Percentiles rank a stretch among this genome's conserved stretches.
Evolutionary conservation across 2,113 vertebrate species (phyloP).

Genomic region (Oryzias woworae): DNA sequence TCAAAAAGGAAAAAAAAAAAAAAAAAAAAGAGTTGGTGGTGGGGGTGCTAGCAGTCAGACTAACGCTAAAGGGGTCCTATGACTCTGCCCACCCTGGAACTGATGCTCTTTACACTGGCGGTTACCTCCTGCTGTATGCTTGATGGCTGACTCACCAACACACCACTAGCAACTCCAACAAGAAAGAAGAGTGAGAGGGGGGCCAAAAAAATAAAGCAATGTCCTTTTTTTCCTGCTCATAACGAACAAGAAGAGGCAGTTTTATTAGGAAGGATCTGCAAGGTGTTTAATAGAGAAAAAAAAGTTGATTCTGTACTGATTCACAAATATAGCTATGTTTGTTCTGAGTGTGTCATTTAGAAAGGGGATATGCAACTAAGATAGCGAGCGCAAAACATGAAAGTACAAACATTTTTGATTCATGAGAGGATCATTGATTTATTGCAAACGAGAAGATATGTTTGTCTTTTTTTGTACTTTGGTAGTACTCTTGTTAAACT

Average conservation of each 20-base stretch:
- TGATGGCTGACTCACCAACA: slow-evolving; percentile 53
- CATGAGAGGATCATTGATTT: too few species aligned
- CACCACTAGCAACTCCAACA: slow-evolving; percentile 31
- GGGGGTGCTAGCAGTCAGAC: slow-evolving; percentile 11
- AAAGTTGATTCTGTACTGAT: slow-evolving; percentile 9
- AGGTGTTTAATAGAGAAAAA: slow-evolving; percentile 34
- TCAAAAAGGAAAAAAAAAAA: slow-evolving; percentile 59
- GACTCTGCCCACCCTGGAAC: slow-evolving; percentile 55
- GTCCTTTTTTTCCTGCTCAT: slow-evolving; percentile 38
- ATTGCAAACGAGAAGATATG: too few species aligned
- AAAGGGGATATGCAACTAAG: not conserved
- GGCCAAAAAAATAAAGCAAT: slow-evolving; percentile 40
- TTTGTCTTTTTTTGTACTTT: not conserved
- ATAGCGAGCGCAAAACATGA: not conserved
- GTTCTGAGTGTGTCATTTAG: too few species aligned
- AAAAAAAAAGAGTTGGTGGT: slow-evolving; percentile 59
- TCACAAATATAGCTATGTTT: not conserved
- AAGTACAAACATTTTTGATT: not conserved
- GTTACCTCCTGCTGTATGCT: slow-evolving; percentile 28
- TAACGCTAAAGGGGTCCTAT: slow-evolving; percentile 42
- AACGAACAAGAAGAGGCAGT: slow-evolving; percentile 35
- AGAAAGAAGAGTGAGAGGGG: slow-evolving; percentile 30
- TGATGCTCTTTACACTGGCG: slow-evolving; percentile 30
- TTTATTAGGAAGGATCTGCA: slow-evolving; percentile 42
- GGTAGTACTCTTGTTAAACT: slow-evolving; percentile 21